phyloP scores from a whole-genome alignment of 2,888 invertebrate species.

The Drosophila kanekoi region DNA sequence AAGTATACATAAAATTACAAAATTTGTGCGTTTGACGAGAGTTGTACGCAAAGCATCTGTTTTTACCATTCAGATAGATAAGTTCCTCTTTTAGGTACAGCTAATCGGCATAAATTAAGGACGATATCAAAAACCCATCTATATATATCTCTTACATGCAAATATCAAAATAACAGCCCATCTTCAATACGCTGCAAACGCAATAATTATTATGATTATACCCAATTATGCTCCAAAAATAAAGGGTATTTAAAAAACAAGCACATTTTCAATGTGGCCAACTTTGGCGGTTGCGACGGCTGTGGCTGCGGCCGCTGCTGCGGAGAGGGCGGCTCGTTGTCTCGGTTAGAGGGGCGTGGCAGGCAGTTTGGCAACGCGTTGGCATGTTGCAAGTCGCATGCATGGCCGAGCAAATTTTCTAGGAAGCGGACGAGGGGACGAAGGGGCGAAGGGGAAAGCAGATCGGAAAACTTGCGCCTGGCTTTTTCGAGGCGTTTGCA shows the following conservation, averaged over 20 bases:
- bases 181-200: too few relatives aligned
- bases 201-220: neutral
- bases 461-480: conserved; percentile 34
- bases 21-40: too few relatives aligned
- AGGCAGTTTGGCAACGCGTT: conserved; percentile 56
- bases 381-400: conserved; percentile 49
- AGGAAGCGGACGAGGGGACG: neutral
- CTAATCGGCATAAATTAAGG: too few relatives aligned
- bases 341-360: conserved; percentile 42
- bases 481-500: conserved; percentile 39
- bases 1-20: too few relatives aligned
- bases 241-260: conserved; percentile 19
- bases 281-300: conserved; percentile 33
- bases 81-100: too few relatives aligned
- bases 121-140: too few relatives aligned
- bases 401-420: conserved; percentile 22
- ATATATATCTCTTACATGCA: neutral
- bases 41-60: too few relatives aligned
- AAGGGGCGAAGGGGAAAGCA: conserved; percentile 14
- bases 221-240: neutral
- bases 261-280: conserved; percentile 47
- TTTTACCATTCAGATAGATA: too few relatives aligned
- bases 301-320: conserved; percentile 5
- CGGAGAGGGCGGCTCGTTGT: neutral
- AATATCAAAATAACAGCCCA: too few relatives aligned